Evolutionary conservation across 2,113 vertebrate species (phyloP), one percentile per base, ranked within the genome.

Genomic region (Podarcis muralis): DNA sequence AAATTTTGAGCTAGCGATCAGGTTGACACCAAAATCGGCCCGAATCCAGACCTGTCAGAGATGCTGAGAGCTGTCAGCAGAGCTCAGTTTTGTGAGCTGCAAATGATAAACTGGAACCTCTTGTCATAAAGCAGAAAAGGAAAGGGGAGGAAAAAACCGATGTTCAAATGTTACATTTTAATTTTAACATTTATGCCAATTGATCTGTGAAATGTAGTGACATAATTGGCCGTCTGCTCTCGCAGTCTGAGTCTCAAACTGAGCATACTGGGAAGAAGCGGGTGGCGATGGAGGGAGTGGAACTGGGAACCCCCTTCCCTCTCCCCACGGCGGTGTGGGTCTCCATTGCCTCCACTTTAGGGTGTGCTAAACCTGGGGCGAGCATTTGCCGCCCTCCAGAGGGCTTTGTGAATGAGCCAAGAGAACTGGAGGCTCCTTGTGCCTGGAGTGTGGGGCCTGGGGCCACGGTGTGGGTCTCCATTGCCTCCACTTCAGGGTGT

Each of bases 121-220:
- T 95, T 95, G 92, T 95, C 93, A 95, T 92, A 91, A 87, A 85
- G 22, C 27, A 18, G 18, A 62, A 37, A 87, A 11, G 68, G 23
- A 27, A 27, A 27, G 66, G 66, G 66, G 66, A 25, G 66, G 25
- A 4, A 75, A 81, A 66, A 81, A 81, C 81, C 22, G 71, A 62
- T 92, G 93, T 95, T 96, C 89, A 95, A 96, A 95, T 96, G 95
- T 95, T 96, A 95, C 95, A 95, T 95, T 96, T 96, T 95, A 96
- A 96, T 95, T 95, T 95, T 96, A 95, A 95, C 95, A 95, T 95
- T 95, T 96, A 95, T 96, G 95, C 95, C 95, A 96, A 96, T 96
- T 94, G 95, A 95, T 96, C 95, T 96, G 95, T 96, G 95, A 96
- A 96, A 94, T 95, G 92, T 93, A 95, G 95, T 96, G 95, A 95